These are phyloP conservation scores for Forbesichthys papilliferus DNA, from an alignment of 2,113 vertebrate species.

Conservation along the genomic window DNA sequence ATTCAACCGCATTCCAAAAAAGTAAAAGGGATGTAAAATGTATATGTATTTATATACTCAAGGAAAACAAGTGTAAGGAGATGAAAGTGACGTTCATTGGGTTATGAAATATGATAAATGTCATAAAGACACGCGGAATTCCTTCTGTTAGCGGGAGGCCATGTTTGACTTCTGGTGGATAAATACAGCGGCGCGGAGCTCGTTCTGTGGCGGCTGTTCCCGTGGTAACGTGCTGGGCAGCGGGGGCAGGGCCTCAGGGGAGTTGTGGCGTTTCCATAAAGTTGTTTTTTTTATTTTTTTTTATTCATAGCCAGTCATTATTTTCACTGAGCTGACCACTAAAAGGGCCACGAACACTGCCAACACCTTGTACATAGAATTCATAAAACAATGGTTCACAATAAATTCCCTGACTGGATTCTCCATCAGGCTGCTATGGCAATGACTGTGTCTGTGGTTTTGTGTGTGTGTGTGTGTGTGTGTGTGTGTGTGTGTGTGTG, in stretches of 20 bases:
- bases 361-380: slow-evolving; percentile 77
- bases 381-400: slow-evolving; percentile 76
- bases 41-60: neutral
- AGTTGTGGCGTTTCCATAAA: slow-evolving; percentile 57
- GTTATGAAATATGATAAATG: slow-evolving; percentile 64
- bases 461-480: slow-evolving; percentile 16
- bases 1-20: slow-evolving; percentile 33
- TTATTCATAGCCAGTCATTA: slow-evolving; percentile 52
- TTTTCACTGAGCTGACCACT: slow-evolving; percentile 60
- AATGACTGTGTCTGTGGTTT: slow-evolving; percentile 34
- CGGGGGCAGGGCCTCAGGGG: slow-evolving; percentile 26
- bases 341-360: slow-evolving; percentile 54
- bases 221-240: slow-evolving; percentile 41
- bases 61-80: slow-evolving; percentile 45
- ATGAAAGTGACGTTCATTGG: slow-evolving; percentile 60
- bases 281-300: slow-evolving; percentile 34
- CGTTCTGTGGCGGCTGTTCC: slow-evolving; percentile 40
- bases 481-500: slow-evolving; percentile 18
- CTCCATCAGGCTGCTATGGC: slow-evolving; percentile 66
- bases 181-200: slow-evolving; percentile 46
- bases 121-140: slow-evolving; percentile 52
- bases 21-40: neutral
- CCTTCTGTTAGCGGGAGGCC: slow-evolving; percentile 34
- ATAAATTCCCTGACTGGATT: slow-evolving; percentile 80
- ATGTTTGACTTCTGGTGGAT: slow-evolving; percentile 46